Percentiles rank a stretch among this genome's conserved stretches.
These are phyloP conservation scores for Megaceryle alcyon DNA, from an alignment of 2,797 vertebrate species.

Conservation along the genomic window DNA sequence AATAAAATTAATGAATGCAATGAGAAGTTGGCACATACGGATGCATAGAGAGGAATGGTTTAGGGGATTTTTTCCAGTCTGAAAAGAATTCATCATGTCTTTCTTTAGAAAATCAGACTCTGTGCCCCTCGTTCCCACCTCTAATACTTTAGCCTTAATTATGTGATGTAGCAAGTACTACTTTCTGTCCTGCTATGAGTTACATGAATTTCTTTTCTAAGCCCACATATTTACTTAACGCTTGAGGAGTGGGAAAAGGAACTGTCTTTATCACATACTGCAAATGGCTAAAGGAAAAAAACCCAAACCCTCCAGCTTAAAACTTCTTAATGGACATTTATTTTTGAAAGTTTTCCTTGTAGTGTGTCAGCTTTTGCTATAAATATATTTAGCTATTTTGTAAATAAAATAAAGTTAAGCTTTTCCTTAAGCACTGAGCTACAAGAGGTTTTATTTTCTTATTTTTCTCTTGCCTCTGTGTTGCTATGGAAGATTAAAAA, in stretches of 20 bases:
- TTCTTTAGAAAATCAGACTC: conserved; percentile 66
- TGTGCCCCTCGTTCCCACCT: conserved; percentile 34
- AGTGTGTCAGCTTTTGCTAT: conserved; percentile 49
- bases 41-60: conserved; percentile 43
- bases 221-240: conserved; percentile 31
- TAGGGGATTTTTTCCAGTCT: conserved; percentile 45
- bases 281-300: conserved; percentile 66
- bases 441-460: background rate
- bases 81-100: conserved; percentile 51
- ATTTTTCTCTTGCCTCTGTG: background rate
- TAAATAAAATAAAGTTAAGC: conserved; percentile 40
- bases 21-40: conserved; percentile 21
- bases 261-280: conserved; percentile 64
- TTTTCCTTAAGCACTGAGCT: background rate
- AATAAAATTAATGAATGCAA: conserved; percentile 39
- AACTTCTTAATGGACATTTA: conserved; percentile 57
- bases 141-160: conserved; percentile 70
- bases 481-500: background rate
- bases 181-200: conserved; percentile 57
- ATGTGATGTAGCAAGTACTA: conserved; percentile 45
- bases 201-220: conserved; percentile 56
- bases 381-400: conserved; percentile 57
- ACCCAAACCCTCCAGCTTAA: conserved; percentile 1
- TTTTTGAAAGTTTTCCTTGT: conserved; percentile 66
- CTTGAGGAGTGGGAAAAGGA: conserved; percentile 27